Percentiles rank a stretch among this genome's conserved stretches.
Evolutionary conservation across 92 coral and sea anemone species (phyloP).

Genomic region (Palythoa heliodiscus): DNA sequence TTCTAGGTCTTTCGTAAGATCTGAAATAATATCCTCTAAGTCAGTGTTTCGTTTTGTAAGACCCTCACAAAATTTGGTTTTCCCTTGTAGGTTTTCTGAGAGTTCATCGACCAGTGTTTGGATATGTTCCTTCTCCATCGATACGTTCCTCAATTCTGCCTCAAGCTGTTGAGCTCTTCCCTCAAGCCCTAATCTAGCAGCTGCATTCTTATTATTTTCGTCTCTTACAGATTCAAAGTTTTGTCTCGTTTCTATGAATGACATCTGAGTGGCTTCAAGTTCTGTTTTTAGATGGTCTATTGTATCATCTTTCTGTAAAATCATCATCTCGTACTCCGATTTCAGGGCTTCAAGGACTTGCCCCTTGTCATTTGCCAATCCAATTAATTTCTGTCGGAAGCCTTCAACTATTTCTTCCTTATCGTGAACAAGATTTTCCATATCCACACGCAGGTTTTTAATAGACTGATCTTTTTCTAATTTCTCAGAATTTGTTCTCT

Average conservation of each 20-base stretch:
- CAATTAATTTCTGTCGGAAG: constrained; percentile 54
- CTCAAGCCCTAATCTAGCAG: constrained; percentile 42
- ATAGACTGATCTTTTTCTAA: constrained; percentile 63
- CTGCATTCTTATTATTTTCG: constrained; percentile 32
- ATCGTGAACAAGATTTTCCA: constrained; percentile 66
- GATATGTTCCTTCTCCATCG: constrained; percentile 20
- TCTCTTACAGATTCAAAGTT: constrained; percentile 15
- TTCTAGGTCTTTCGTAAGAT: constrained; percentile 37
- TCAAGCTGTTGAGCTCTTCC: constrained; percentile 32
- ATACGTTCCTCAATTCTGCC: constrained; percentile 26
- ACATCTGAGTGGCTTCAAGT: constrained; percentile 28
- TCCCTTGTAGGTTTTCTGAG: constrained; percentile 6
- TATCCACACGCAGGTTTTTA: constrained; percentile 67
- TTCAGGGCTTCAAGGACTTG: constrained; percentile 38
- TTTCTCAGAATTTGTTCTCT: constrained; percentile 48
- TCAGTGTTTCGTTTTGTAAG: constrained; percentile 34
- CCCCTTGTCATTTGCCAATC: constrained; percentile 55
- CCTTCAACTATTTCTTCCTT: constrained; percentile 69
- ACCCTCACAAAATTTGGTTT: background rate
- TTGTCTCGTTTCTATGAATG: constrained; percentile 11
- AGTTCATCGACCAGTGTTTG: background rate
- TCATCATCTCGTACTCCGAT: constrained; percentile 39
- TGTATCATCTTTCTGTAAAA: constrained; percentile 37
- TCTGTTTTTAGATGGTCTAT: constrained; percentile 44
- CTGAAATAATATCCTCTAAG: constrained; percentile 25